These are phyloP conservation scores for Stegana nigrithorax DNA, from an alignment of 2,888 invertebrate genomes.

Conservation along the genomic window DNA sequence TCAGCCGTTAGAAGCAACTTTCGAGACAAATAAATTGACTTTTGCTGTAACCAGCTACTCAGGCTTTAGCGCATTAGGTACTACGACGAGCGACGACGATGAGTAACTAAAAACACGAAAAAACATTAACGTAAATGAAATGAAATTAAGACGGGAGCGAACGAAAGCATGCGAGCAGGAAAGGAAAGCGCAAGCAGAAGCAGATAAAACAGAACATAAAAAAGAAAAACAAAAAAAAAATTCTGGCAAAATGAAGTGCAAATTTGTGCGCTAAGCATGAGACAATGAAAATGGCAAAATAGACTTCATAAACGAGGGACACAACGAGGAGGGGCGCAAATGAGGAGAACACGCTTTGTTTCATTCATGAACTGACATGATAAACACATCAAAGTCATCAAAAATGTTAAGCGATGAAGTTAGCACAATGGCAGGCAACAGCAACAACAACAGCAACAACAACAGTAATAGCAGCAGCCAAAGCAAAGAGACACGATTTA, in stretches of 20 bases:
- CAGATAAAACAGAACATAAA: background rate
- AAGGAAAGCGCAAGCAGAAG: background rate
- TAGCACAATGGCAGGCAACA: slow-evolving; percentile 26
- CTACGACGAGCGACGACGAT: too few species aligned
- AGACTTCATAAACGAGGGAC: background rate
- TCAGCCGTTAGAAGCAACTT: too few species aligned
- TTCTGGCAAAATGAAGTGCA: slow-evolving; percentile 27
- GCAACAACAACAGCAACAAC: slow-evolving; percentile 2
- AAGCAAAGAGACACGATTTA: slow-evolving; percentile 20
- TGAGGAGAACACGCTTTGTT: too few species aligned
- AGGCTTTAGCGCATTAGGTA: too few species aligned
- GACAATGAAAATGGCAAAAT: background rate
- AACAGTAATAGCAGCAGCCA: background rate
- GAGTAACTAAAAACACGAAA: too few species aligned
- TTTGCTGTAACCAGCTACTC: too few species aligned
- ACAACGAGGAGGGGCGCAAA: too few species aligned
- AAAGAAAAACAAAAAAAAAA: background rate
- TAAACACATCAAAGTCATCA: slow-evolving; percentile 37
- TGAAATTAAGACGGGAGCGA: too few species aligned
- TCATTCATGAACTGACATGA: slow-evolving; percentile 26
- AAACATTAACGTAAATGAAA: too few species aligned
- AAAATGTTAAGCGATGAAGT: slow-evolving; percentile 33
- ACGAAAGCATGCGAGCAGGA: background rate
- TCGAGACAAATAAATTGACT: too few species aligned
- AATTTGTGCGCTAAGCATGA: slow-evolving; percentile 15